phyloP scores from a whole-genome alignment of 1,140 invertebrate genomes.

The Chlorops oryzae region DNA sequence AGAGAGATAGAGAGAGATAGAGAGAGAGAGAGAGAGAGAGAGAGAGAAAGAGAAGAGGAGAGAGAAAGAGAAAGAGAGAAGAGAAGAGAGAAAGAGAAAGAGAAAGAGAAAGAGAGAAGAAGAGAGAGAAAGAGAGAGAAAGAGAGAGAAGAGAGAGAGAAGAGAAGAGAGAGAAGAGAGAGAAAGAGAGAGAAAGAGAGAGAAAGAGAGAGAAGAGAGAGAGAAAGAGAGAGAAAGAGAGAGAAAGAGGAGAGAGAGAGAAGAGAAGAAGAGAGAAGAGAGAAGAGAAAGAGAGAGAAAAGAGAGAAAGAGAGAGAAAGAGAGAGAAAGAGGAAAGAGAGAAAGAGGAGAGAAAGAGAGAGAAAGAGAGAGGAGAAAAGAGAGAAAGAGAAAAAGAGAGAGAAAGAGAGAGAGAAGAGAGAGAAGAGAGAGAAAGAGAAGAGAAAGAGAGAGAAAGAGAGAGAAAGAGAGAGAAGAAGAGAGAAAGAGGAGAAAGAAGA shows the following conservation, averaged over 20 bases:
- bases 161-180: neutral
- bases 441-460: neutral
- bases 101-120: neutral
- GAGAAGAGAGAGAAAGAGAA: neutral
- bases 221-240: neutral
- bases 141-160: neutral
- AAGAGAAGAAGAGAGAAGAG: neutral
- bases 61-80: neutral
- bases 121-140: neutral
- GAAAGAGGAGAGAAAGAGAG: neutral
- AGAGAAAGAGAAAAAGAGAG: neutral
- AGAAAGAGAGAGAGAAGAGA: neutral
- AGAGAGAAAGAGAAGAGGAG: neutral
- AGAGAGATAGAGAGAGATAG: neutral
- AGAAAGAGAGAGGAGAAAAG: neutral
- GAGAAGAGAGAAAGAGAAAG: neutral
- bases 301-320: neutral
- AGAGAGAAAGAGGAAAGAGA: neutral
- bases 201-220: neutral
- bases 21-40: neutral
- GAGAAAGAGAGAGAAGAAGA: neutral
- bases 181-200: neutral
- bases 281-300: neutral
- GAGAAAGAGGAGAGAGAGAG: neutral
- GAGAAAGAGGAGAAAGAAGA: neutral